These are phyloP conservation scores for Puffinus mauretanicus DNA, from an alignment of 2,113 vertebrate species.

Conservation along the genomic window DNA sequence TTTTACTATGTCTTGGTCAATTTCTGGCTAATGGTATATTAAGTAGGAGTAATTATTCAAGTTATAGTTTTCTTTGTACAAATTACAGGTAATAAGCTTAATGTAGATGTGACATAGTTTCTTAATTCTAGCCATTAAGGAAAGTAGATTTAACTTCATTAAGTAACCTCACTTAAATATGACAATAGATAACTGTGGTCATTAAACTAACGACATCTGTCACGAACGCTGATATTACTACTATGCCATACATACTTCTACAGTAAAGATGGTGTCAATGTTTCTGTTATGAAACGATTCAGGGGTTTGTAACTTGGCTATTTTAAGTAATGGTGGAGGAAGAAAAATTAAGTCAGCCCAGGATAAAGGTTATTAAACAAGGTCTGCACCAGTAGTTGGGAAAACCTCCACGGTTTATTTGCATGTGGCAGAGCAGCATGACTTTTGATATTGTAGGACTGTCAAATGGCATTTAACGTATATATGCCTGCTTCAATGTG, in stretches of 20 bases:
- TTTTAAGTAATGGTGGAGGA: background rate
- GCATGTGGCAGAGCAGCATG: background rate
- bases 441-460: background rate
- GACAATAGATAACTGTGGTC: constrained; percentile 42
- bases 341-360: background rate
- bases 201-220: constrained; percentile 63
- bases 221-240: constrained; percentile 17
- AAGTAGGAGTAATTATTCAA: constrained; percentile 48
- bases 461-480: background rate
- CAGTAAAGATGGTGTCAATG: background rate
- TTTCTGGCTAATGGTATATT: constrained; percentile 44
- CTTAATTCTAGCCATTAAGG: constrained; percentile 65
- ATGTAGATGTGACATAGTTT: constrained; percentile 55
- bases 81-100: constrained; percentile 61
- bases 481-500: background rate
- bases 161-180: constrained; percentile 37
- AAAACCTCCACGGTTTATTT: background rate
- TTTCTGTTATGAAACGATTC: background rate
- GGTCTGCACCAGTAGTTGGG: background rate
- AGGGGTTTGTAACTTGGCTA: background rate
- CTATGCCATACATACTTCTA: background rate
- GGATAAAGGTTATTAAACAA: background rate
- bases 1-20: constrained; percentile 8
- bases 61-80: constrained; percentile 43
- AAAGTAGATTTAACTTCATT: constrained; percentile 50